These are phyloP conservation scores for Sphenopsis melanotis DNA, from an alignment of 2,797 vertebrate genomes.

Conservation along the genomic window DNA sequence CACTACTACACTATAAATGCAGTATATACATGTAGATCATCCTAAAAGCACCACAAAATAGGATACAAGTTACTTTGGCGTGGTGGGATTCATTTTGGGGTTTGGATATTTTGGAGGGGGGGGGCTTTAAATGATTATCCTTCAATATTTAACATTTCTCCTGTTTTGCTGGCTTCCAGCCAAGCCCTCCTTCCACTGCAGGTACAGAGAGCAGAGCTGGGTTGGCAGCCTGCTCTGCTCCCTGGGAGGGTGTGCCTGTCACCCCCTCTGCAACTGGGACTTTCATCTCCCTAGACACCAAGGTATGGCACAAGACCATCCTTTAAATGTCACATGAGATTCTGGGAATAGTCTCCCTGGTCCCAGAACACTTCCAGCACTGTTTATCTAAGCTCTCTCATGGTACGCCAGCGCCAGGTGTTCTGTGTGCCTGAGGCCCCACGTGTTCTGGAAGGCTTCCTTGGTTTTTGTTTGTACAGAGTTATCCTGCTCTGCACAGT, in stretches of 20 bases:
- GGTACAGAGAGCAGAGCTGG: not conserved
- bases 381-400: slow-evolving; percentile 28
- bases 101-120: fast-evolving
- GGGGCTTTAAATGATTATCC: fast-evolving
- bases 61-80: not conserved
- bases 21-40: not conserved
- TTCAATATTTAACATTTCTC: not conserved
- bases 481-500: not conserved
- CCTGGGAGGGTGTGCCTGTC: not conserved
- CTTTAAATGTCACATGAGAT: not conserved
- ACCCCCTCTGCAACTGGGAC: not conserved
- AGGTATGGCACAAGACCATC: not conserved
- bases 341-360: not conserved
- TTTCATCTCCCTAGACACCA: not conserved
- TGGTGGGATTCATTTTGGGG: not conserved
- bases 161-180: not conserved
- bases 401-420: slow-evolving; percentile 44
- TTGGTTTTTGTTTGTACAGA: slow-evolving; percentile 13
- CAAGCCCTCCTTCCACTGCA: not conserved
- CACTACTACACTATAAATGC: not conserved
- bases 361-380: not conserved
- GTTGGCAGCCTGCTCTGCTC: not conserved
- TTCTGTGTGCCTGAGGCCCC: slow-evolving; percentile 20
- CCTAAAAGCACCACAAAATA: not conserved
- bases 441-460: slow-evolving; percentile 25